Evolutionary conservation across 2,113 vertebrate species (phyloP).

Genomic region (Sinocyclocheilus anshuiensis): DNA sequence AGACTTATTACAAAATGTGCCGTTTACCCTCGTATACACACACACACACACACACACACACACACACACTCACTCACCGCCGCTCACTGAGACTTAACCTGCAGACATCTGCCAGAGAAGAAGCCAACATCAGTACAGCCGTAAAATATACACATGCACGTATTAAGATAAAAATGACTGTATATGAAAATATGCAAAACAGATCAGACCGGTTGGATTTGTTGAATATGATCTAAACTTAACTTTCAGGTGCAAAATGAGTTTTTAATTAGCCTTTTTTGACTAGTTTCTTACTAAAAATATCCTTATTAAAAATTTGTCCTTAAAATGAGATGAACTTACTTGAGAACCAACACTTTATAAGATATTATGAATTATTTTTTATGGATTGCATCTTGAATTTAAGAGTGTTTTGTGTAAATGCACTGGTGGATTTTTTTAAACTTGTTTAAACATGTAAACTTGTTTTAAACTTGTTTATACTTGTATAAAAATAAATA

Average conservation of each 20-base stretch:
- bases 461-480: no score
- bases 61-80: no score
- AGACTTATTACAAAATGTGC: slow-evolving; percentile 41
- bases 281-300: no score
- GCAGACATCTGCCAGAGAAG: not conserved
- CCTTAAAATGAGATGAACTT: not conserved
- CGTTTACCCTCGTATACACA: not conserved
- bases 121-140: not conserved
- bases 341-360: not conserved
- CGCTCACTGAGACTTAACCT: slow-evolving; percentile 29
- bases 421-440: no score
- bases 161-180: slow-evolving; percentile 23
- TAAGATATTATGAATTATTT: no score
- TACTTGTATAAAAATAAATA: no score
- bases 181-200: not conserved
- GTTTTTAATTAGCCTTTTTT: not conserved
- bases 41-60: not conserved
- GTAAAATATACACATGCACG: slow-evolving; percentile 29
- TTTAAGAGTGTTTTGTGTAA: no score
- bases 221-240: not conserved
- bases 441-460: no score
- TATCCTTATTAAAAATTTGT: not conserved
- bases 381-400: no score
- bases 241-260: not conserved
- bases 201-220: not conserved